Conservation (phyloP, 2,797 vertebrate species). For the Acomys russatus region DNA sequence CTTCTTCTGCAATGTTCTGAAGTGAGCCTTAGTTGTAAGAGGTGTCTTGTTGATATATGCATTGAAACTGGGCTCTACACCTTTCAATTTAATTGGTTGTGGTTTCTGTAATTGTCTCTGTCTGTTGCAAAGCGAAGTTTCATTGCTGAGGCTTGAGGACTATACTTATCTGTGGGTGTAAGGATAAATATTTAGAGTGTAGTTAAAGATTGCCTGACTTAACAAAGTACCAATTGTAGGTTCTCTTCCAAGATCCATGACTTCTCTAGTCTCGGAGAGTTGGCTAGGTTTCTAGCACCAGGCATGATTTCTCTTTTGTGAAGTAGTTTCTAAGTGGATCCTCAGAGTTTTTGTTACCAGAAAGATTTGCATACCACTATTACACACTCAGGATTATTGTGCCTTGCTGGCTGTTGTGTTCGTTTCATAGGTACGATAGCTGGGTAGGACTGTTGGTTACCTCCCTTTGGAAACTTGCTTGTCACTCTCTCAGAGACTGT, state of each 20-base stretch:
- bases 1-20: neutral
- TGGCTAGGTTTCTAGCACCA: neutral
- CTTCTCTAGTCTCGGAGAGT: neutral
- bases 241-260: neutral
- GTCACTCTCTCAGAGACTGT: neutral
- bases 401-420: neutral
- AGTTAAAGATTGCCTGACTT: neutral
- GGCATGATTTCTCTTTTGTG: neutral
- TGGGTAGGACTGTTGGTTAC: neutral
- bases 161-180: neutral
- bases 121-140: neutral
- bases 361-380: neutral
- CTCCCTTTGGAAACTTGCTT: neutral
- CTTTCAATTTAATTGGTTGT: neutral
- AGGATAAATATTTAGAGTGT: neutral
- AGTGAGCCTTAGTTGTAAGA: neutral
- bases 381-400: neutral
- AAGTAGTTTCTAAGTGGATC: too few relatives aligned
- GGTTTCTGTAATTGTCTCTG: neutral
- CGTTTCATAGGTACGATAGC: too few relatives aligned
- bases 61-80: neutral
- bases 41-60: neutral
- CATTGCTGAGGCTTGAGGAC: neutral
- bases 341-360: neutral
- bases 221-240: neutral